A percentile compares a stretch with the other conserved stretches of the same genome.
phyloP scores from a whole-genome alignment of 2,888 invertebrate genomes.

The Parnassius mnemosyne region DNA sequence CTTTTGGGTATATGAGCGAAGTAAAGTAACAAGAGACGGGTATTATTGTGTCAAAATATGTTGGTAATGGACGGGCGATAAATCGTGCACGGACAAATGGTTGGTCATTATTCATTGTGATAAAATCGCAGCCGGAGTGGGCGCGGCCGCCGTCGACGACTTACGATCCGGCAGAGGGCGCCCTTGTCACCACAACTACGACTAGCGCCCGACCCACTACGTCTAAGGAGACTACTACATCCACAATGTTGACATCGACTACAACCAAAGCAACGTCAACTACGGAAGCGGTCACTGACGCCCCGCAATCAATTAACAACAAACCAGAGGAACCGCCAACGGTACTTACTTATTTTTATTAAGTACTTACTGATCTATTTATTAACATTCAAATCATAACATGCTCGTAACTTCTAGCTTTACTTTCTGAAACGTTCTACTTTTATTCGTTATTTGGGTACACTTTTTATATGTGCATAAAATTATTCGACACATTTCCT shows the following conservation, averaged over 20 bases:
- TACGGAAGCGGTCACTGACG: slow-evolving; percentile 18
- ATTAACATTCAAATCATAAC: too few relatives aligned
- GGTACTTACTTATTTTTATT: slow-evolving; percentile 25
- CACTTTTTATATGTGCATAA: too few relatives aligned
- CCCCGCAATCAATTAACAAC: slow-evolving; percentile 35
- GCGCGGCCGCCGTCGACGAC: slow-evolving; percentile 88
- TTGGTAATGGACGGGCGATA: slow-evolving; percentile 17
- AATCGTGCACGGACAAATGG: slow-evolving; percentile 20
- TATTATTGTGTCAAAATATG: slow-evolving; percentile 19
- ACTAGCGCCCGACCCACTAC: slow-evolving; percentile 39
- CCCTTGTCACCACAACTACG: slow-evolving; percentile 48
- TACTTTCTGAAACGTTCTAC: too few relatives aligned
- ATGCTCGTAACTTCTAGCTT: too few relatives aligned
- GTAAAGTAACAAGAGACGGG: slow-evolving; percentile 8
- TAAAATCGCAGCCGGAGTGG: slow-evolving; percentile 86
- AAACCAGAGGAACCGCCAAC: slow-evolving; percentile 33
- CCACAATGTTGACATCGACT: slow-evolving; percentile 35
- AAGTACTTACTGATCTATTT: not conserved
- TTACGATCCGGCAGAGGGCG: slow-evolving; percentile 74
- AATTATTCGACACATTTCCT: too few relatives aligned
- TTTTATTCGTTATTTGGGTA: too few relatives aligned
- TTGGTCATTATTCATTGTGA: slow-evolving; percentile 17
- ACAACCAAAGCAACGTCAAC: slow-evolving; percentile 26
- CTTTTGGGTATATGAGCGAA: not conserved
- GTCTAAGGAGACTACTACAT: slow-evolving; percentile 37